These are phyloP conservation scores for Patiria pectinifera DNA, from an alignment of 53 echinoderm and acorn worm species.

Conservation along the genomic window DNA sequence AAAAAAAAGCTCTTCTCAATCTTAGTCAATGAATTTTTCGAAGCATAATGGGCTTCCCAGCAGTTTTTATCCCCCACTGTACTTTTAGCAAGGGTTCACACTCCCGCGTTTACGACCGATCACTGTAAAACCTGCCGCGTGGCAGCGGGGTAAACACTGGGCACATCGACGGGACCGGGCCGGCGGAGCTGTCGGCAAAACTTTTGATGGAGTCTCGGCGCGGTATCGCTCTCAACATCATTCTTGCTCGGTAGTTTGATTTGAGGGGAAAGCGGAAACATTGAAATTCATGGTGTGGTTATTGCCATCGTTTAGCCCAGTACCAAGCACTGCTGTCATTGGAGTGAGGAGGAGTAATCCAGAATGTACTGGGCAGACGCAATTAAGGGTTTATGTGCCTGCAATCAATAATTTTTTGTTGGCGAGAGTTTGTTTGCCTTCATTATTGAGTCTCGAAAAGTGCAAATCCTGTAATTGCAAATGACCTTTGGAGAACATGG, in stretches of 20 bases:
- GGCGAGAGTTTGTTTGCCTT: background rate
- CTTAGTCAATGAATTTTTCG: background rate
- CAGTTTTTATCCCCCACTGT: background rate
- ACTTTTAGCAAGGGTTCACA: conserved; percentile 23
- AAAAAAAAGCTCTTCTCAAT: background rate
- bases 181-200: conserved; percentile 6
- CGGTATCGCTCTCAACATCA: background rate
- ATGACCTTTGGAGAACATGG: background rate
- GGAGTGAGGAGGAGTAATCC: background rate
- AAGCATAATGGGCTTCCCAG: background rate
- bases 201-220: background rate
- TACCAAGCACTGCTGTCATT: background rate
- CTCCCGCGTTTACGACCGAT: background rate
- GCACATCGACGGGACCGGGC: background rate
- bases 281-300: background rate
- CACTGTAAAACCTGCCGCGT: conserved; percentile 18
- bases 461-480: background rate
- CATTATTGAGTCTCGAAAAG: background rate
- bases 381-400: background rate
- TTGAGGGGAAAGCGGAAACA: background rate
- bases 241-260: background rate
- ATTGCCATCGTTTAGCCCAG: background rate
- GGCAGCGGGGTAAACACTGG: conserved; percentile 12
- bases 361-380: background rate
- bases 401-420: background rate